Percentiles rank a stretch among this genome's conserved stretches.
phyloP scores from a whole-genome alignment of 1,140 invertebrate species.

The Diprion similis region DNA sequence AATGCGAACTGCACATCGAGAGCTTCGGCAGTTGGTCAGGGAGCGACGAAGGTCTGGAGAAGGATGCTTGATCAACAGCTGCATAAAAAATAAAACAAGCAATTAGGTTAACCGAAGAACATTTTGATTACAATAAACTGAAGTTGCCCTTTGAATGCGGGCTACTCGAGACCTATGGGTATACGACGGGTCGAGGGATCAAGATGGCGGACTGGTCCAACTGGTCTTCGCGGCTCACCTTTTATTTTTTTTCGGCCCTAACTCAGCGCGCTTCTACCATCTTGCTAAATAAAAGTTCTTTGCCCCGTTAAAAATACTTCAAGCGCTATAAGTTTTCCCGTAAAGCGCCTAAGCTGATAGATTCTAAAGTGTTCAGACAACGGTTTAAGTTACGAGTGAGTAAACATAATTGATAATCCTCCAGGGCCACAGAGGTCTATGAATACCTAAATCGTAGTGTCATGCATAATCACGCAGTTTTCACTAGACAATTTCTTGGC shows the following conservation, averaged over 20 bases:
- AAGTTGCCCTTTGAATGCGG: neutral
- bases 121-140: neutral
- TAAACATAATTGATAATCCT: neutral
- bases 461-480: neutral
- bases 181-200: slow-evolving; percentile 9
- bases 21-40: too few relatives aligned
- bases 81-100: neutral
- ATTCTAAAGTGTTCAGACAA: too few relatives aligned
- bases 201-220: slow-evolving; percentile 47
- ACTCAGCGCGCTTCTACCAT: slow-evolving; percentile 23
- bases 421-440: neutral
- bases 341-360: too few relatives aligned
- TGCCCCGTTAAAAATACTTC: neutral
- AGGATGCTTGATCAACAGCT: neutral
- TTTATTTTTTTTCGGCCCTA: slow-evolving; percentile 29
- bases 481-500: neutral
- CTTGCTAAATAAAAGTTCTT: slow-evolving; percentile 18
- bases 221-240: slow-evolving; percentile 32
- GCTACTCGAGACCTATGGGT: neutral
- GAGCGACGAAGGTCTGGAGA: too few relatives aligned
- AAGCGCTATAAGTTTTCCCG: neutral
- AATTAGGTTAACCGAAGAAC: neutral
- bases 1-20: too few relatives aligned
- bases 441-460: neutral
- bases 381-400: neutral